These are phyloP conservation scores for Bibio marci DNA, from an alignment of 2,888 invertebrate species.

Conservation along the genomic window DNA sequence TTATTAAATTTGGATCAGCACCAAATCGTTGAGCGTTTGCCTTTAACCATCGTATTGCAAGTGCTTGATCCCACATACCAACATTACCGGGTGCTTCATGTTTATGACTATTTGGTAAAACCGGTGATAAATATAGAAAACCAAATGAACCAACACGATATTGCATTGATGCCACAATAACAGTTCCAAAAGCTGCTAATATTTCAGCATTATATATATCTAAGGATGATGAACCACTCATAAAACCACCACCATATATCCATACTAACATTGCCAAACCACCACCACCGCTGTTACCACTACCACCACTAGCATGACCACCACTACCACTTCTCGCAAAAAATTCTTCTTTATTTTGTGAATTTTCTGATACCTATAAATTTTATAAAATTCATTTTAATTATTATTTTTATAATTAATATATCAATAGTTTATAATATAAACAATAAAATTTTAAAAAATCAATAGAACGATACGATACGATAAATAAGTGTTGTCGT, in stretches of 20 bases:
- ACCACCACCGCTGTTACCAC: not conserved
- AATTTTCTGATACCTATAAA: too few relatives aligned
- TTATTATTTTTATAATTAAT: too few relatives aligned
- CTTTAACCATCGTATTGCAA: conserved; percentile 86
- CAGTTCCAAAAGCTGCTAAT: conserved; percentile 75
- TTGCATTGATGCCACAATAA: conserved; percentile 89
- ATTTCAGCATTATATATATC: conserved; percentile 90
- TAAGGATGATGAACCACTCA: conserved; percentile 80
- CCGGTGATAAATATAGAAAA: conserved; percentile 59
- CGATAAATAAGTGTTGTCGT: too few relatives aligned
- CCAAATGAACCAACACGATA: conserved; percentile 90
- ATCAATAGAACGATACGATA: too few relatives aligned
- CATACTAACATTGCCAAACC: conserved; percentile 67
- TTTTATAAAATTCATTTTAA: too few relatives aligned
- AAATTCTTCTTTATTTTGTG: too few relatives aligned
- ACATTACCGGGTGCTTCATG: conserved; percentile 50
- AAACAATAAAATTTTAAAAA: too few relatives aligned
- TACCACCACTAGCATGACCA: conserved; percentile 1
- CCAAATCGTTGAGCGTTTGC: conserved; percentile 84
- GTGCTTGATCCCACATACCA: conserved; percentile 86
- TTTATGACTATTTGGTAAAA: conserved; percentile 24
- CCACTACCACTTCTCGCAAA: not conserved
- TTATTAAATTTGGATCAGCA: conserved; percentile 81
- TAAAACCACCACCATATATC: conserved; percentile 91
- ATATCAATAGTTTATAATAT: too few relatives aligned